Evolutionary conservation across 1,140 invertebrate species (phyloP).

Genomic region (Gonatopus flavifemur): DNA sequence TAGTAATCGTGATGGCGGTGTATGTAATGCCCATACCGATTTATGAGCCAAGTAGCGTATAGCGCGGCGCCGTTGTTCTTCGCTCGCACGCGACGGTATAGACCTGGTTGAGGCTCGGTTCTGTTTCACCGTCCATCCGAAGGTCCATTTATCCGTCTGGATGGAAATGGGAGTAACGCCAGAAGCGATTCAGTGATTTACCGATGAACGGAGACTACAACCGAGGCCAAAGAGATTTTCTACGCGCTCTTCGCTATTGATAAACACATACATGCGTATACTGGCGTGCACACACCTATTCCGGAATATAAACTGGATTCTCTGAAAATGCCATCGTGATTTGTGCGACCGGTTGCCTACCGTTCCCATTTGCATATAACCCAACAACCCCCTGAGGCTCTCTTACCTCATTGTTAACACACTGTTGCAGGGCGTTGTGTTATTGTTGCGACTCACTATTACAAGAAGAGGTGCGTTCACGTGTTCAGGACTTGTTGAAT

Average conservation of each 20-base stretch:
- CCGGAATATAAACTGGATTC: slow-evolving; percentile 19
- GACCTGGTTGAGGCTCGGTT: too few species aligned
- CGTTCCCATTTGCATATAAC: slow-evolving; percentile 31
- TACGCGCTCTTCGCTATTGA: too few species aligned
- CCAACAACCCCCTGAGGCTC: slow-evolving; percentile 18
- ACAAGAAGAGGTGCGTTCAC: too few species aligned
- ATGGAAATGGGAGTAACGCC: slow-evolving; percentile 48
- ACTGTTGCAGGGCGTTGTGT: not conserved
- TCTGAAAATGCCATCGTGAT: slow-evolving; percentile 34
- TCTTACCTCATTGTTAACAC: slow-evolving; percentile 19
- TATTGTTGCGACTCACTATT: not conserved
- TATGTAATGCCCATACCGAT: slow-evolving; percentile 11
- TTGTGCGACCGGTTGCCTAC: slow-evolving; percentile 30
- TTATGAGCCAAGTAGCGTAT: slow-evolving; percentile 10
- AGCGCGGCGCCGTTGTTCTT: slow-evolving; percentile 3
- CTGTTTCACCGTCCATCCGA: slow-evolving; percentile 16
- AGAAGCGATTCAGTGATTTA: slow-evolving; percentile 45
- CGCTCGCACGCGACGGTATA: too few species aligned
- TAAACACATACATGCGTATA: too few species aligned
- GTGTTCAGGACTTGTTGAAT: too few species aligned
- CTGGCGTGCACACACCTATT: slow-evolving; percentile 11
- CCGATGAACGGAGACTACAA: slow-evolving; percentile 22
- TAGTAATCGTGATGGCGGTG: too few species aligned
- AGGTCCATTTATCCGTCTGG: slow-evolving; percentile 24
- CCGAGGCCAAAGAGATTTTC: slow-evolving; percentile 10